Evolutionary conservation across 2,888 invertebrate species (phyloP), one percentile per base, ranked within the genome.

Genomic region (Parthenolecanium corni): DNA sequence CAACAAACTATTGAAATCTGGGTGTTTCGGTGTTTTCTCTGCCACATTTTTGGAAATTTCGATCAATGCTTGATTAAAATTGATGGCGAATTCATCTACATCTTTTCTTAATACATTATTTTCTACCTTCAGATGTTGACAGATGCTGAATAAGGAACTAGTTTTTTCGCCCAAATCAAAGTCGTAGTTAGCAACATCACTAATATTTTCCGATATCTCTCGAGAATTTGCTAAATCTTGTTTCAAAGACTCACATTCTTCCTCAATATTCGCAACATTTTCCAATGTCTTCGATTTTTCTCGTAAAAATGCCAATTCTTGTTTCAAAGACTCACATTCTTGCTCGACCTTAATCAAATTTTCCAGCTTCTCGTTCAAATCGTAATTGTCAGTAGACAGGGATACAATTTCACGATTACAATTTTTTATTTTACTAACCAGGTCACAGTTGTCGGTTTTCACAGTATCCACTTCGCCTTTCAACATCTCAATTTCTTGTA

Each of bases 331-430:
- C 21, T 49, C 49, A 21, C 20, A 49, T 21, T 12, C 21, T 20
- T 23, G 3, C 23, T 49, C 14, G 3, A 49, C 21, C 14, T 49
- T 23, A 5, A 23, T 2, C 21, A 49, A 23, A 49, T 21, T 49
- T n/a, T 46, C 24, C 25, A 58, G 38, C 38, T 51, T 49, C 49
- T 58, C 58, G 23, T 49, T 47, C 14, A 58, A 20, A 20, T 49
- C 49, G 51, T 51, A 58, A 21, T 58, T 58, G n/a, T 58, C 58
- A 9, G 58, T 38, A 11, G 58, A 51, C 1, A 58, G 16, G 9
- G 51, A 51, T n/a, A 58, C 38, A 51, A 58, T 58, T 58, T 58
- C 49, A 5, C 40, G 38, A 18, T 58, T 47, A 24, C 49, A 58
- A 36, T 38, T 58, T n/a, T 58, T 47, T 1, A 58, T 38, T 38